Percentiles rank a stretch among this genome's conserved stretches.
Conservation (phyloP, 2,113 vertebrate genomes). For the Malaclemys terrapin region DNA sequence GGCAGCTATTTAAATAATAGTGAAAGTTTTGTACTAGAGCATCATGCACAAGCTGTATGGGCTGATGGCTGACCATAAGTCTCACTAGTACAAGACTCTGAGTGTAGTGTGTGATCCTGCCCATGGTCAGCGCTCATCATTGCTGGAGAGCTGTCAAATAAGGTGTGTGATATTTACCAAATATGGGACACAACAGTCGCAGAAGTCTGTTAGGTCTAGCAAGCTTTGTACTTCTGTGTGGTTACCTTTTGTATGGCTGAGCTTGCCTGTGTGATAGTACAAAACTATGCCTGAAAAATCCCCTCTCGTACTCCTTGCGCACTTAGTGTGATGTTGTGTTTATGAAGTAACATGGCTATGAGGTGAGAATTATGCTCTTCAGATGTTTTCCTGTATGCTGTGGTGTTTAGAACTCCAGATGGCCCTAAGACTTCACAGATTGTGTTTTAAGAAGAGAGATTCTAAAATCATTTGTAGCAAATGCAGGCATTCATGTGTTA, state of each 20-base stretch:
- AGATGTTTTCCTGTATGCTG: accelerated
- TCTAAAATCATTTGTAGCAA: accelerated
- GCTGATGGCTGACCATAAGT: neutral
- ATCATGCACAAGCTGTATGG: accelerated
- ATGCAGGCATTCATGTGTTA: neutral
- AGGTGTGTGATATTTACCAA: neutral
- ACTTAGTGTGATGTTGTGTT: accelerated
- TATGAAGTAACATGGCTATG: neutral
- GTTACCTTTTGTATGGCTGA: neutral
- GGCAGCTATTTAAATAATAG: too few species aligned
- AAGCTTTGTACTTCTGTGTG: accelerated
- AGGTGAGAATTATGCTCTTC: neutral
- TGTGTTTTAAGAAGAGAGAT: accelerated
- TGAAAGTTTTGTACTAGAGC: neutral
- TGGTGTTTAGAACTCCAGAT: neutral
- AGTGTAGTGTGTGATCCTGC: neutral
- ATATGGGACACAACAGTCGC: neutral
- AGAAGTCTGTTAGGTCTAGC: accelerated
- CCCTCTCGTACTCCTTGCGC: accelerated
- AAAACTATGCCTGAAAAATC: accelerated
- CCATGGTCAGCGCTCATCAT: accelerated
- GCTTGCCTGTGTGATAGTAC: neutral
- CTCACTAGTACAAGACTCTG: accelerated
- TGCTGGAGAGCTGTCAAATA: neutral
- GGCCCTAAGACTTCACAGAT: neutral